Evolutionary conservation across 2,888 invertebrate species (phyloP).

Genomic region (Cheilosia vernalis): DNA sequence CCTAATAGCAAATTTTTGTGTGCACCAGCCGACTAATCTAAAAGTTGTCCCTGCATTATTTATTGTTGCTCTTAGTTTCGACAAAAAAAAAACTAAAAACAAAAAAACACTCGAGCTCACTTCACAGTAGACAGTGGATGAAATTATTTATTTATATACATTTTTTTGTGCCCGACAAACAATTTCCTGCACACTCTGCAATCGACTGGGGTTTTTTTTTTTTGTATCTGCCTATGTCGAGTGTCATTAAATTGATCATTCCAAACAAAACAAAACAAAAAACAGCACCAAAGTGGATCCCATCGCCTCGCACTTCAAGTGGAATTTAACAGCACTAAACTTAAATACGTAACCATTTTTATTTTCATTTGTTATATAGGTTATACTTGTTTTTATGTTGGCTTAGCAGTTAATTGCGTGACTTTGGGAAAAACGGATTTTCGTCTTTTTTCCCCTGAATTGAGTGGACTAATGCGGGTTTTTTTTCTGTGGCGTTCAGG

Average conservation of each 20-base stretch:
- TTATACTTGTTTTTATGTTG: slow-evolving; percentile 23
- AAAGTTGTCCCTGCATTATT: background rate
- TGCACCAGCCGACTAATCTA: background rate
- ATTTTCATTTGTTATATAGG: background rate
- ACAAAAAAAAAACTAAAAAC: slow-evolving; percentile 1
- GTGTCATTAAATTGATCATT: slow-evolving; percentile 36
- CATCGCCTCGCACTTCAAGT: slow-evolving; percentile 1
- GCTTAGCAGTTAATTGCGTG: slow-evolving; percentile 59
- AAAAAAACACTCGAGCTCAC: slow-evolving; percentile 4
- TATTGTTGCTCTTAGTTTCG: background rate
- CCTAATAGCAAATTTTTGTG: background rate
- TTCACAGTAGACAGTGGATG: background rate
- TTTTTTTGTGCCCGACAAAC: background rate
- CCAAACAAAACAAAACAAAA: slow-evolving; percentile 14
- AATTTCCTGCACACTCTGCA: background rate
- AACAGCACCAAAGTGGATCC: background rate
- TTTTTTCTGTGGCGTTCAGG: slow-evolving; percentile 18
- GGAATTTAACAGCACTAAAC: slow-evolving; percentile 28
- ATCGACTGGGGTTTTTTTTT: background rate
- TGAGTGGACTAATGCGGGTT: slow-evolving; percentile 5
- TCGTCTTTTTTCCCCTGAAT: slow-evolving; percentile 22
- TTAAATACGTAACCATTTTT: slow-evolving; percentile 22
- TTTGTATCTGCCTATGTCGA: slow-evolving; percentile 13
- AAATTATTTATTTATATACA: slow-evolving; percentile 8
- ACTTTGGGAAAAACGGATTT: slow-evolving; percentile 29